A percentile compares a stretch with the other conserved stretches of the same genome.
These are phyloP conservation scores for Alectura lathami DNA, from an alignment of 2,113 vertebrate genomes.

Conservation along the genomic window DNA sequence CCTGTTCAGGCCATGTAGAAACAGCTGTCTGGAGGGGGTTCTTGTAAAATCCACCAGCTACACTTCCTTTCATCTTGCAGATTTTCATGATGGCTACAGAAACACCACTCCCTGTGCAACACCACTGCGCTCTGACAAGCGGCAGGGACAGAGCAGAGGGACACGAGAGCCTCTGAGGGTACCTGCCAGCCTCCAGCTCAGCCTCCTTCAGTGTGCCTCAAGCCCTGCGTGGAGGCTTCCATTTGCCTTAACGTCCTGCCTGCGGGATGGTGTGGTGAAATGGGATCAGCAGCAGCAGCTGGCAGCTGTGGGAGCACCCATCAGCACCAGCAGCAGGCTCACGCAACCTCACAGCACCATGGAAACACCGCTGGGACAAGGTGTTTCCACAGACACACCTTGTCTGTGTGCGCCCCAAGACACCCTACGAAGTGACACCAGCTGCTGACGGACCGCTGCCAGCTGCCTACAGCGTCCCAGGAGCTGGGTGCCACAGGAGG, in stretches of 20 bases:
- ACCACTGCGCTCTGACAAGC: fast-evolving
- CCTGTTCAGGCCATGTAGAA: neutral
- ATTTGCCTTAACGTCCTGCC: neutral
- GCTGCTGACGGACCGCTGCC: neutral
- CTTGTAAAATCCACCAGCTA: neutral
- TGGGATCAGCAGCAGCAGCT: neutral
- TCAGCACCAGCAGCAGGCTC: neutral
- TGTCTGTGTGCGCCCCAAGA: too few relatives aligned
- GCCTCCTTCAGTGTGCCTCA: fast-evolving
- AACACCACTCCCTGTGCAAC: neutral
- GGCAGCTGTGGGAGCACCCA: neutral
- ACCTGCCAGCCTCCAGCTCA: neutral
- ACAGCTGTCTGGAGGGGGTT: neutral
- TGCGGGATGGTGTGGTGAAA: neutral
- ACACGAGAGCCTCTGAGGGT: neutral
- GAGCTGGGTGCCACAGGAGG: neutral
- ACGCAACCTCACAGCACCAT: neutral
- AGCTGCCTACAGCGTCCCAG: neutral
- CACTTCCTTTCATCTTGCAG: neutral
- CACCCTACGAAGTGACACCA: fast-evolving
- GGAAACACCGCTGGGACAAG: neutral
- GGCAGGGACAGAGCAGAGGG: fast-evolving
- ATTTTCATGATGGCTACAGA: neutral
- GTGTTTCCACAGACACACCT: too few relatives aligned
- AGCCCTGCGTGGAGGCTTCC: neutral